A percentile compares a stretch with the other conserved stretches of the same genome.
These are phyloP conservation scores for Darevskia nairensis DNA, from an alignment of 2,797 vertebrate genomes.

Conservation along the genomic window DNA sequence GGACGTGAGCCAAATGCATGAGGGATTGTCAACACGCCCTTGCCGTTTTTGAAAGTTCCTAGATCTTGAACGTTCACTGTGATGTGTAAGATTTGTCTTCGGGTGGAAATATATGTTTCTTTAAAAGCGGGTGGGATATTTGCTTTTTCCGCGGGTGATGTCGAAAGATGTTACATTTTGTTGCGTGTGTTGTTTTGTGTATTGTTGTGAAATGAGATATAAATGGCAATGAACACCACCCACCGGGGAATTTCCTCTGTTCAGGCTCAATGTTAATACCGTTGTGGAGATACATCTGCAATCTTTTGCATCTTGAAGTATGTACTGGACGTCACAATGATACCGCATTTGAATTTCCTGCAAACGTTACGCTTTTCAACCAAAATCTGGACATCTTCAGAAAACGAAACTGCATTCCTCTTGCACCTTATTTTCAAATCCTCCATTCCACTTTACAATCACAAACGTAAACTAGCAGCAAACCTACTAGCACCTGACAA, in stretches of 20 bases:
- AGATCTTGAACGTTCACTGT: background rate
- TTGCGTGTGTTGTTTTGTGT: background rate
- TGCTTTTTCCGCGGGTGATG: background rate
- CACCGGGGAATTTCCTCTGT: background rate
- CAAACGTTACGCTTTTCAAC: slow-evolving; percentile 25
- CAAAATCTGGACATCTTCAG: slow-evolving; percentile 40
- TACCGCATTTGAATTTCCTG: slow-evolving; percentile 42
- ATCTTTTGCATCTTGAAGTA: slow-evolving; percentile 24
- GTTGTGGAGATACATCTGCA: slow-evolving; percentile 52
- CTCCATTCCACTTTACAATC: slow-evolving; percentile 52
- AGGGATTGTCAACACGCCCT: background rate
- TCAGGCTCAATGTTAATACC: background rate
- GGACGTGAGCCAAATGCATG: background rate
- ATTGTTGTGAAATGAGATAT: slow-evolving; percentile 3
- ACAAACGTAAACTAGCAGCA: slow-evolving; percentile 32
- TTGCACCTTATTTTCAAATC: slow-evolving; percentile 21
- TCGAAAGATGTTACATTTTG: background rate
- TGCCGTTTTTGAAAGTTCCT: background rate
- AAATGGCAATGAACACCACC: background rate
- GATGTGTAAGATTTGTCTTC: background rate
- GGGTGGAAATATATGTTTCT: background rate
- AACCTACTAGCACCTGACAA: slow-evolving; percentile 61
- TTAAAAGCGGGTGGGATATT: background rate
- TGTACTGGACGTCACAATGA: background rate
- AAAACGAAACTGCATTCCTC: slow-evolving; percentile 42